Evolutionary conservation across 2,888 invertebrate species (phyloP), one percentile per base, ranked within the genome.

Genomic region (Polyploca ridens): DNA sequence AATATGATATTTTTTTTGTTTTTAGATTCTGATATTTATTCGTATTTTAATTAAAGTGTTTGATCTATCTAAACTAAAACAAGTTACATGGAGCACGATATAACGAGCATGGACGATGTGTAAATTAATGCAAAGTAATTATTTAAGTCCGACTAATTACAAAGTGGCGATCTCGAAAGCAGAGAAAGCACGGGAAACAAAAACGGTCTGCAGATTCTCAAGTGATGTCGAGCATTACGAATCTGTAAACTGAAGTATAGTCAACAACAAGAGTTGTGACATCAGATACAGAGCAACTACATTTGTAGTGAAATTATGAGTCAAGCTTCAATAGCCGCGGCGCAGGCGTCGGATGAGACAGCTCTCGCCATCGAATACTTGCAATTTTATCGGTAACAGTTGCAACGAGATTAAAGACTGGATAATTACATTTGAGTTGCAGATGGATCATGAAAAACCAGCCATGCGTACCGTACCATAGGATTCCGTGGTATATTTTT

Each of bases 131-230:
- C 65, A 63, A 79, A 84, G 84, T 83, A 86, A 83, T 83, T 84
- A 83, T 73, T 72, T 73, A 71, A 77, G 75, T 78, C 73, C 69
- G 78, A 75, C 74, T 85, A 84, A 88, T 85, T 86, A 82, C 74
- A 58, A 71, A 71, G 73, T 66, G 64, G 62, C 70, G 62, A 71
- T 69, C 70, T 72, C 71, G 87, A 87, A 87, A 89, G 85, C 80
- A 83, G 87, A 83, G 90, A 89, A 89, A 89, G 60, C 60, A 64
- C 64, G 66, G 63, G 62, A 35, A 68, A 72, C 66, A 69, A 76
- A 71, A 64, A 59, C 70, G 60, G 65, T 33, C 65, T 63, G 49
- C 62, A 68, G 72, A 66, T 54, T 3, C 19, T 54, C 19, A 54
- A 54, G 54, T 54, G 54, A 19, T 54, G 54, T 54, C 54, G 54